Conservation (phyloP, 2,797 vertebrate species). For the Taeniopygia guttata region DNA sequence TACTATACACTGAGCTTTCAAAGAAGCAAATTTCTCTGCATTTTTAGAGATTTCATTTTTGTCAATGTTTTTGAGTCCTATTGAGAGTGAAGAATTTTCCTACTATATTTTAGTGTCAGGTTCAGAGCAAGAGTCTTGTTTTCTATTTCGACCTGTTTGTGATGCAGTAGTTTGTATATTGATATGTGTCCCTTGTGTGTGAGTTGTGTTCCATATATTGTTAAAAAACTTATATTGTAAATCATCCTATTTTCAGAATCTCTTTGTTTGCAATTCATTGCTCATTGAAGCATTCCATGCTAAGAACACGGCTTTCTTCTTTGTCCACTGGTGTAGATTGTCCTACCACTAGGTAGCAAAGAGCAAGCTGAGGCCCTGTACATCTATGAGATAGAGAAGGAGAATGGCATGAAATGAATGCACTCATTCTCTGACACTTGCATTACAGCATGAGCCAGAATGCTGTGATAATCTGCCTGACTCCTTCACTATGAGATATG, state of each 20-base stretch:
- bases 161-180: not conserved
- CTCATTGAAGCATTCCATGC: not conserved
- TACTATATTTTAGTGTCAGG: not conserved
- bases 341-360: not conserved
- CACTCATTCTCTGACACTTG: not conserved
- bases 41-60: not conserved
- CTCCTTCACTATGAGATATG: not conserved
- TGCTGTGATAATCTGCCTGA: not conserved
- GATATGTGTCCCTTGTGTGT: not conserved
- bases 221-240: not conserved
- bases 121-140: not conserved
- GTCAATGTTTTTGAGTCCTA: not conserved
- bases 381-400: not conserved
- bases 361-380: not conserved
- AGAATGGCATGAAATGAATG: not conserved
- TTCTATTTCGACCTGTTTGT: not conserved
- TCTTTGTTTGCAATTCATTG: not conserved
- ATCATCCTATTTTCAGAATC: not conserved
- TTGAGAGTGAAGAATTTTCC: not conserved
- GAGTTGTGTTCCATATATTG: not conserved
- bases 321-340: fast-evolving
- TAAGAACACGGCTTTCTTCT: not conserved
- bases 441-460: not conserved
- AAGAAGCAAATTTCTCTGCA: not conserved
- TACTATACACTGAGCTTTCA: not conserved